Percentiles rank a stretch among this genome's conserved stretches.
phyloP scores from a whole-genome alignment of 2,888 invertebrate species.

The Anthophora plumipes region DNA sequence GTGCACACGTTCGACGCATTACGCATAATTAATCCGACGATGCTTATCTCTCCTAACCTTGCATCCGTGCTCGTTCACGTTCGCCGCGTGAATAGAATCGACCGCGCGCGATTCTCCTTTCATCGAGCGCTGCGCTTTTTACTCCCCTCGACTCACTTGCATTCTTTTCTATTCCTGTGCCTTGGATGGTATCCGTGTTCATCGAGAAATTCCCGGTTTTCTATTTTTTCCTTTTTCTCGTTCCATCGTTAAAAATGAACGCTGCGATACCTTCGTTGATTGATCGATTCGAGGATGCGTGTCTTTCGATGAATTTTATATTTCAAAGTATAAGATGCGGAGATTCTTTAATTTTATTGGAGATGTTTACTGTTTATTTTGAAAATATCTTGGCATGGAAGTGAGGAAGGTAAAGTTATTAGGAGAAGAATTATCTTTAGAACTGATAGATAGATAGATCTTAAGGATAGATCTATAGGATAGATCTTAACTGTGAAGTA shows the following conservation, averaged over 20 bases:
- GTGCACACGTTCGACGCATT: conserved; percentile 70
- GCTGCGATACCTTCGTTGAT: neutral
- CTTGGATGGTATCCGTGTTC: neutral
- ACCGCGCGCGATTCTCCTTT: conserved; percentile 68
- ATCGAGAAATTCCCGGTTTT: too few species aligned
- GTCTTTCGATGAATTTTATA: neutral
- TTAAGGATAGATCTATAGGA: too few species aligned
- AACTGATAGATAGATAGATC: too few species aligned
- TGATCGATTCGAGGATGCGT: neutral
- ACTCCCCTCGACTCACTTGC: too few species aligned
- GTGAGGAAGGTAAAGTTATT: too few species aligned
- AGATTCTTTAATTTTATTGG: too few species aligned
- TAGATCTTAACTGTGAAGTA: too few species aligned
- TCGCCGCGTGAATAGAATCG: conserved; percentile 73
- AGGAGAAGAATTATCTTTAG: too few species aligned
- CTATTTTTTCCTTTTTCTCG: too few species aligned
- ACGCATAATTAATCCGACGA: conserved; percentile 79
- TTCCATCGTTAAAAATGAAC: conserved; percentile 27
- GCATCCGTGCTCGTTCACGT: conserved; percentile 61
- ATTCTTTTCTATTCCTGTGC: neutral
- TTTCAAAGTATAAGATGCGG: too few species aligned
- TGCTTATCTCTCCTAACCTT: conserved; percentile 73
- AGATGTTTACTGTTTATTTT: too few species aligned
- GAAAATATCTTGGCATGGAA: too few species aligned
- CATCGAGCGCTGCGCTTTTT: conserved; percentile 49